Evolutionary conservation across 2,113 vertebrate genomes (phyloP).

Genomic region (Neomonachus schauinslandi): DNA sequence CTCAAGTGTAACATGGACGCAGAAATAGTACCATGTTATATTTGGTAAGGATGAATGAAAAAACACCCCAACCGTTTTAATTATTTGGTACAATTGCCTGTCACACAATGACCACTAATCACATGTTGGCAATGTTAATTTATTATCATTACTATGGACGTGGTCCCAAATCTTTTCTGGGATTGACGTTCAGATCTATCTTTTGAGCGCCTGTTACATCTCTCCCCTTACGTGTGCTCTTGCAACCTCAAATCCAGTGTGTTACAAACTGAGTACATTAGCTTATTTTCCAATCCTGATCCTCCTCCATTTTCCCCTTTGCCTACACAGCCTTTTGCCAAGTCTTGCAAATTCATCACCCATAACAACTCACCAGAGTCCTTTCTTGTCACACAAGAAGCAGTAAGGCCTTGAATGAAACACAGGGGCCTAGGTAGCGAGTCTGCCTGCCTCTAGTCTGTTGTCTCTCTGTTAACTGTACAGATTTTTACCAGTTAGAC

Average conservation of each 20-base stretch:
- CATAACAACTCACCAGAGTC: background rate
- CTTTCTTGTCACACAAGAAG: background rate
- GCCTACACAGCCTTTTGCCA: background rate
- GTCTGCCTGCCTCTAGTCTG: background rate
- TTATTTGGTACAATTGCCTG: background rate
- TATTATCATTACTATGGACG: background rate
- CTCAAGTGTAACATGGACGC: background rate
- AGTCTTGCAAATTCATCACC: background rate
- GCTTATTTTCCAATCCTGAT: background rate
- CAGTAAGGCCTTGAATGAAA: no score
- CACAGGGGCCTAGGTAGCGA: background rate
- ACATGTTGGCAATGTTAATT: background rate
- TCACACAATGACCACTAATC: background rate
- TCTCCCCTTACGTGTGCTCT: background rate
- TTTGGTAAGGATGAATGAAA: background rate
- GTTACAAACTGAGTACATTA: background rate
- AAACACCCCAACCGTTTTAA: background rate
- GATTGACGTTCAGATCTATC: background rate
- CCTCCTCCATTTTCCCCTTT: background rate
- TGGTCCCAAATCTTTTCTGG: background rate
- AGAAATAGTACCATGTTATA: background rate
- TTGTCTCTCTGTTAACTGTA: slow-evolving; percentile 13
- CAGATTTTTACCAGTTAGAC: background rate
- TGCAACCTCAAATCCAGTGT: background rate
- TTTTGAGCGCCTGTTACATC: background rate